Evolutionary conservation across 2,888 invertebrate genomes (phyloP), one percentile per base, ranked within the genome.

Genomic region (Phragmatobia fuliginosa): DNA sequence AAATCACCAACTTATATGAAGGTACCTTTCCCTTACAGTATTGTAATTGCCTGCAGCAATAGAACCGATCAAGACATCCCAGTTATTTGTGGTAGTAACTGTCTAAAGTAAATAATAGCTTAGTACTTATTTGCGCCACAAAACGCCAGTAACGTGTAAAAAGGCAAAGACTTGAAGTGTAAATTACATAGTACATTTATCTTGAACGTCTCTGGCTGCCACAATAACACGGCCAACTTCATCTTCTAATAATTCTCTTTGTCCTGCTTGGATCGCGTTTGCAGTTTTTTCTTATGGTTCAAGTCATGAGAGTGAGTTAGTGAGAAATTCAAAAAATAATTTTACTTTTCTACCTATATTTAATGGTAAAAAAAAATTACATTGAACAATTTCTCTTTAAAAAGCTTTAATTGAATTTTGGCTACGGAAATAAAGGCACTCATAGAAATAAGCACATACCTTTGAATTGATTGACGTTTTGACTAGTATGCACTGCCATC

Each of bases 191-290:
- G 83, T 83, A 82, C 94, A 93, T 94, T 91, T 89, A 94, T 94
- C 94, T 92, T 88, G 78, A 75, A 81, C 79, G 89, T 90, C 90
- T 85, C 86, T 84, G 84, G 77, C 86, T 88, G 90, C 91, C 90
- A 92, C 94, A 93, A 94, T 94, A 93, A 94, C 89, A 92, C 87
- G 94, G 93, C 93, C 94, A 94, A 94, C 94, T 94, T 94, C 94
- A 94, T 94, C 92, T 92, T 93, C 90, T 88, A 93, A 94, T 94
- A 93, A 94, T 94, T 94, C 90, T 89, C 94, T 94, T 94, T 94
- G 94, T 94, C 92, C 90, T 90, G 88, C 89, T 88, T 87, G 88
- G 88, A 87, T 86, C 86, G 88, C 86, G 82, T 90, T 88, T 90
- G 91, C 89, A 78, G 88, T 88, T 90, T 90, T 87, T 84, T 83